Evolutionary conservation across 2,797 vertebrate species (phyloP).

Genomic region (Amazona ochrocephala): DNA sequence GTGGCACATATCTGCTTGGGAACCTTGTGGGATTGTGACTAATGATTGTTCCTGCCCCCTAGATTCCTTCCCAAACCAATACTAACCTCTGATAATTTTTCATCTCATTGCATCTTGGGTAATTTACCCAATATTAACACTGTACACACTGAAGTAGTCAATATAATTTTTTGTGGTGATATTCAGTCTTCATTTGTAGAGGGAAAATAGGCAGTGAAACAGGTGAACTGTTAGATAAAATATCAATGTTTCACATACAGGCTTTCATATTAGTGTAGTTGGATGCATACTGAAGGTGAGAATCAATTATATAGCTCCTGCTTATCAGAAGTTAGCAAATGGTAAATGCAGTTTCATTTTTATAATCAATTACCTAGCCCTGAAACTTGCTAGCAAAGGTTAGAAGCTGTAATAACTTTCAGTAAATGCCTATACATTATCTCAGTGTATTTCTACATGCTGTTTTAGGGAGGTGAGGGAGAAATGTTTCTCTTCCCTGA

Average conservation of each 20-base stretch:
- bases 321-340: slow-evolving; percentile 53
- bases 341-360: slow-evolving; percentile 41
- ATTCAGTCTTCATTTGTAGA: neutral
- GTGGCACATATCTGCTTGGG: neutral
- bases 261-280: slow-evolving; percentile 10
- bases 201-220: neutral
- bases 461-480: neutral
- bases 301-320: slow-evolving; percentile 22
- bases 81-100: neutral
- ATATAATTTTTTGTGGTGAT: neutral
- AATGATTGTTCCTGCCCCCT: neutral
- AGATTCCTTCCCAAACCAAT: neutral
- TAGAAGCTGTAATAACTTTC: slow-evolving; percentile 36
- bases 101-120: neutral
- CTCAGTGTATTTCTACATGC: neutral
- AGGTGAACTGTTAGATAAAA: neutral
- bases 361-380: slow-evolving; percentile 22
- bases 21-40: neutral
- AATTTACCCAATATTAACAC: neutral
- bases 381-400: slow-evolving; percentile 52
- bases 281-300: neutral
- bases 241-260: neutral
- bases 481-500: neutral
- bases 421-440: neutral
- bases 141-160: neutral